phyloP scores from a whole-genome alignment of 2,797 vertebrate species.

The Remorina albescens region DNA sequence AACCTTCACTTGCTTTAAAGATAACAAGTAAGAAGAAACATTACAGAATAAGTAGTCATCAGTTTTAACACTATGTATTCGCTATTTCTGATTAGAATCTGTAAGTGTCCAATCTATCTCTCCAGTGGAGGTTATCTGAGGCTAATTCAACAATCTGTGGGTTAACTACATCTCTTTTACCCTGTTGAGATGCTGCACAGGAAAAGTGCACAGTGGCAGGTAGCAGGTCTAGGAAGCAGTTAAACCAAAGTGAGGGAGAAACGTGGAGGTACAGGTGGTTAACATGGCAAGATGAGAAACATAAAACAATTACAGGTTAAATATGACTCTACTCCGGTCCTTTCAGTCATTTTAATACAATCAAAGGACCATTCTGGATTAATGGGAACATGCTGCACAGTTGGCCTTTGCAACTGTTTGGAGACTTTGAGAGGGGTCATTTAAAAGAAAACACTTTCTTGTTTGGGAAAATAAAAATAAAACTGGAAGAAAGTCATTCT shows the following conservation, averaged over 20 bases:
- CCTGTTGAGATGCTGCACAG: background rate
- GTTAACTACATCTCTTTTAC: conserved; percentile 10
- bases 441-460: background rate
- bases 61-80: background rate
- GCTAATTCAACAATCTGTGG: conserved; percentile 3
- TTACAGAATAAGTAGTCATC: background rate
- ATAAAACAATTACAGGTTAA: conserved; percentile 52
- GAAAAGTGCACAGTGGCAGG: background rate
- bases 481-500: background rate
- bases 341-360: conserved; percentile 47
- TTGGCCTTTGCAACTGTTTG: conserved; percentile 35
- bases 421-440: background rate
- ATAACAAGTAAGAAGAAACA: background rate
- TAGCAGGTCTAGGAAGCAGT: conserved; percentile 7
- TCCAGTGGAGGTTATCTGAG: background rate
- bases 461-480: background rate
- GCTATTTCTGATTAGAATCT: background rate
- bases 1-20: background rate
- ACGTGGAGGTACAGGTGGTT: conserved; percentile 12
- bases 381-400: conserved; percentile 44
- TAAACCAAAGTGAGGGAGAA: conserved; percentile 6
- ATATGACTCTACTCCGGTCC: background rate
- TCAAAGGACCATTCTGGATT: conserved; percentile 26
- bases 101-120: background rate
- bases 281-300: conserved; percentile 40